Base-by-base conservation (phyloP, 1,140 invertebrate species). In the Anthonomus grandis region DNA sequence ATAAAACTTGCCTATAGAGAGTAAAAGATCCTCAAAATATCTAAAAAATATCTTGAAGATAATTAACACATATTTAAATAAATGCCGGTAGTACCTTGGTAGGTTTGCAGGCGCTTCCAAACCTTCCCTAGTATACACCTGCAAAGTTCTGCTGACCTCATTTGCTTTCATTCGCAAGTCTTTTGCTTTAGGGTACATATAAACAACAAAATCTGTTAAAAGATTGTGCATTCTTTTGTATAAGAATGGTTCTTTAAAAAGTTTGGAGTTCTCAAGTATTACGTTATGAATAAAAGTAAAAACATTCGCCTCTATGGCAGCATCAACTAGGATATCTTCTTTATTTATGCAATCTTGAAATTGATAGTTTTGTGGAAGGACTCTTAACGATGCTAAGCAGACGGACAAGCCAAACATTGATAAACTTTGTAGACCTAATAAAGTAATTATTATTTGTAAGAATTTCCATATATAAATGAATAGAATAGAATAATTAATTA, bases 161-260 rank as follows among this genome's bases (percentile, higher is more conserved):
- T 97, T 93, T 0, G 92, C 93, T 62, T 88, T 80, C 63, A 86
- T 87, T 37, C 88, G 75, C 38, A 94, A 73, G 69, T 91, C 90
- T 71, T 90, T 90, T 0, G 89, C 83, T 76, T 96, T 96, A 24
- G 93, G 77, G 25, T 95, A 93, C 91, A 97, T 93, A 25, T 90
- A 78, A 41, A 91, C 84, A 48, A 97, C 93, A 63, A 98, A 96
- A 72, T 97, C 94, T 0, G 91, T 93, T 38, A 97, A 80, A 1
- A 97, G 70, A 9, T 82, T 81, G 71, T 98, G 95, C 25, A 97
- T 78, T 45, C 90, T 81, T 36, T 87, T 82, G 61, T 92, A 76
- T 64, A 93, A 91, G 71, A 93, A 95, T 70, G 89, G 88, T 74
- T 90, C 90, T 17, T 81, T 78, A 60, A 83, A 83, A 39, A 93